A percentile compares a stretch with the other conserved stretches of the same genome.
Conservation (phyloP, 2,888 invertebrate genomes). For the Ochlodes sylvanus region DNA sequence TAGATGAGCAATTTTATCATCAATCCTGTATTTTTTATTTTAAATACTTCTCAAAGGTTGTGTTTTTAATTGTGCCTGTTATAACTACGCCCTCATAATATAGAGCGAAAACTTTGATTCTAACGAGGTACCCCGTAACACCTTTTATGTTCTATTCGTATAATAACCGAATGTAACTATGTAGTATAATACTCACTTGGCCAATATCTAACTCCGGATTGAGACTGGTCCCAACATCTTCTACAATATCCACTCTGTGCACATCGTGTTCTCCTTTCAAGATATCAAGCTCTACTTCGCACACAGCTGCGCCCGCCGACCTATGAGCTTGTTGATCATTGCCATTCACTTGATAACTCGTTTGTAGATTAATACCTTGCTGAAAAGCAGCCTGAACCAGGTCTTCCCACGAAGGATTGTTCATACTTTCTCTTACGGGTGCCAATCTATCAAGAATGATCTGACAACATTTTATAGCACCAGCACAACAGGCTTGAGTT, state of each 20-base stretch:
- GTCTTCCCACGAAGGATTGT: constrained; percentile 79
- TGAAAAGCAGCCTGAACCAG: constrained; percentile 76
- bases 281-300: constrained; percentile 90
- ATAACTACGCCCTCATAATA: too few species aligned
- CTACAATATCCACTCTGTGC: constrained; percentile 86
- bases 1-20: too few species aligned
- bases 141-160: too few species aligned
- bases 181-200: constrained; percentile 69
- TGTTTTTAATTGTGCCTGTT: too few species aligned
- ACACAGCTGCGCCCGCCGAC: constrained; percentile 83
- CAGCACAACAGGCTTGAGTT: constrained; percentile 87
- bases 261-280: constrained; percentile 89
- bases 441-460: constrained; percentile 70
- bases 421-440: constrained; percentile 70
- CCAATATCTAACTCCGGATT: constrained; percentile 89
- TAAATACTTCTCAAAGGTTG: too few species aligned
- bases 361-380: constrained; percentile 66
- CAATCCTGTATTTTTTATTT: too few species aligned
- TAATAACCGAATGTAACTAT: too few species aligned
- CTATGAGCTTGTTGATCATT: constrained; percentile 61
- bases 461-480: constrained; percentile 78
- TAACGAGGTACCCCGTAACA: too few species aligned
- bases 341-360: constrained; percentile 57
- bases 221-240: constrained; percentile 88
- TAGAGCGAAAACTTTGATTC: too few species aligned